Percentiles rank a stretch among this genome's conserved stretches.
phyloP scores from a whole-genome alignment of 2,113 vertebrate species.

The Pluvialis apricaria region DNA sequence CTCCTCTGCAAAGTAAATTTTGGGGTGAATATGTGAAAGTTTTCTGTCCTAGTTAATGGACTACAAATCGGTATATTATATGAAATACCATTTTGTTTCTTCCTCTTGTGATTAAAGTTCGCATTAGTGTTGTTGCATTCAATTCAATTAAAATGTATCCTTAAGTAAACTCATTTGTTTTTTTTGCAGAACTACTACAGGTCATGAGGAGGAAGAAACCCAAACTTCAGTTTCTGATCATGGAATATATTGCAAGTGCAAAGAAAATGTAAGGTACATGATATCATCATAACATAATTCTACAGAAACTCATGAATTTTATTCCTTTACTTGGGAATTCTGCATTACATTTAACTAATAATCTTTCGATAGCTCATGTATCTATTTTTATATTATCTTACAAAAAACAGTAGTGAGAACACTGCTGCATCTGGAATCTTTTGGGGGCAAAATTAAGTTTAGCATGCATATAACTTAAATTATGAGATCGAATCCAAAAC shows the following conservation, averaged over 20 bases:
- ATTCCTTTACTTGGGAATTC: background rate
- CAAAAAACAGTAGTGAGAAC: accelerated
- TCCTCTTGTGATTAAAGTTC: background rate
- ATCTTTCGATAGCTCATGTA: background rate
- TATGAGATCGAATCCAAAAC: background rate
- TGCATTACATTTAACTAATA: background rate
- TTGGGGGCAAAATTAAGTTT: background rate
- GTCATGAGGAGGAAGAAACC: background rate
- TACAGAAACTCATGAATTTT: background rate
- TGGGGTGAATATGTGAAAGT: background rate
- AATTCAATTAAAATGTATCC: background rate
- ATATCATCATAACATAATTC: background rate
- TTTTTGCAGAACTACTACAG: background rate
- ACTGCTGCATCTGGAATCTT: background rate
- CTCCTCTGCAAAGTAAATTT: background rate
- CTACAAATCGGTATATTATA: background rate
- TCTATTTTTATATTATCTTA: background rate
- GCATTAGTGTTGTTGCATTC: background rate
- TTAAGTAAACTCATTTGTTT: background rate
- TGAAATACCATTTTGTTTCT: background rate
- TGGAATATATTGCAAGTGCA: background rate
- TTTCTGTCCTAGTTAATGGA: background rate
- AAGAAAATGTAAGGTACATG: background rate
- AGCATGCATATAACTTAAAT: background rate
- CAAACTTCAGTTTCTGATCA: background rate